Evolutionary conservation across 2,888 invertebrate species (phyloP).

Genomic region (Eulithis testata): DNA sequence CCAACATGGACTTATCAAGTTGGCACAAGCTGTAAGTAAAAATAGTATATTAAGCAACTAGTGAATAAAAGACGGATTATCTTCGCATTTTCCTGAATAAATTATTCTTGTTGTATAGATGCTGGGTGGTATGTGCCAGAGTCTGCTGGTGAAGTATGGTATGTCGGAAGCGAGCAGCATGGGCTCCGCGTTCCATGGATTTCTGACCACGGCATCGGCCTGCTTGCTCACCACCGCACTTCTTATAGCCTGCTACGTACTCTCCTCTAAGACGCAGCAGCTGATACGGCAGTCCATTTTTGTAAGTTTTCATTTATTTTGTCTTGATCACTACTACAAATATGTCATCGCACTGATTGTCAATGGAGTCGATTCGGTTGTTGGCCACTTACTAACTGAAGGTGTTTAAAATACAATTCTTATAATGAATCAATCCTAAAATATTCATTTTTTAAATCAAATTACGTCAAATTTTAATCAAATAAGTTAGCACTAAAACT

Average conservation of each 20-base stretch:
- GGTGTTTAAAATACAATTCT: no score
- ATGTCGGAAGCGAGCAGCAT: conserved; percentile 88
- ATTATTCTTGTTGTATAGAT: conserved; percentile 78
- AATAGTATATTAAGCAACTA: no score
- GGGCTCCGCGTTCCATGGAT: conserved; percentile 92
- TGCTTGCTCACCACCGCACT: conserved; percentile 91
- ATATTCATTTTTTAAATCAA: no score
- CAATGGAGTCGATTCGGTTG: no score
- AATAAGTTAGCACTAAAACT: no score
- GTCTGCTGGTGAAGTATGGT: conserved; percentile 91
- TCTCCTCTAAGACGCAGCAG: conserved; percentile 90
- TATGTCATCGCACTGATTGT: no score
- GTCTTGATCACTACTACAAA: no score
- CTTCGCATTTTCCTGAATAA: background rate
- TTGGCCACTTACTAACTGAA: no score
- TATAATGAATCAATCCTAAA: no score
- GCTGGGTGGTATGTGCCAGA: conserved; percentile 92
- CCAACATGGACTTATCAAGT: conserved; percentile 89
- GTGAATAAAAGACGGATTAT: no score
- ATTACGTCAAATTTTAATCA: no score
- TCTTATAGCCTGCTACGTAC: conserved; percentile 90
- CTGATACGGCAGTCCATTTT: conserved; percentile 92
- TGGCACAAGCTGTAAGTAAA: conserved; percentile 89
- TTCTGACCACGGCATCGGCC: conserved; percentile 91
- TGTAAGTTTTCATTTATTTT: conserved; percentile 85